These are phyloP conservation scores for Ylistrum balloti DNA, from an alignment of 1,140 invertebrate genomes.

Conservation along the genomic window DNA sequence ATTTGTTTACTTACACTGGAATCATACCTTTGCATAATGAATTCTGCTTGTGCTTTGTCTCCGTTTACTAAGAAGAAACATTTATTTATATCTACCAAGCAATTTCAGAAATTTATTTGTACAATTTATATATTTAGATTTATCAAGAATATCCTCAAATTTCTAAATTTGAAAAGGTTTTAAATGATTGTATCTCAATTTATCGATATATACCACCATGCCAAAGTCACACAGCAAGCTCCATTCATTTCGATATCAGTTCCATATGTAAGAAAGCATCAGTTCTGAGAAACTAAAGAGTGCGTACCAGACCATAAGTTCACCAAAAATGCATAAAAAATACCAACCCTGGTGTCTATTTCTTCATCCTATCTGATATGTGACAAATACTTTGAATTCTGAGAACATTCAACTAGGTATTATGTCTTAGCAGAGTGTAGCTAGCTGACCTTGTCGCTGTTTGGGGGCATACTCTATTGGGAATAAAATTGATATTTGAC, in stretches of 20 bases:
- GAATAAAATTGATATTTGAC: slow-evolving; percentile 36
- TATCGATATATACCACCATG: background rate
- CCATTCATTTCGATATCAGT: background rate
- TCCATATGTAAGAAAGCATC: background rate
- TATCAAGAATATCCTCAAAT: no score
- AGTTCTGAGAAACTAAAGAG: background rate
- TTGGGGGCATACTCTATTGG: slow-evolving; percentile 32
- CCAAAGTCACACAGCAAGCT: background rate
- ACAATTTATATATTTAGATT: no score
- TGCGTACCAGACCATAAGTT: background rate
- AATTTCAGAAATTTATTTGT: no score
- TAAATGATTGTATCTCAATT: background rate
- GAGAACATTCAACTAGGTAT: slow-evolving; percentile 16
- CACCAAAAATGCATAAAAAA: background rate
- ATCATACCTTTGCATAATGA: no score
- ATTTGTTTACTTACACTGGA: no score
- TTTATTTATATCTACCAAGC: no score
- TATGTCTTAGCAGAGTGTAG: background rate
- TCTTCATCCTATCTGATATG: background rate
- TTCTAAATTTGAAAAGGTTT: no score
- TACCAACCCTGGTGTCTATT: background rate
- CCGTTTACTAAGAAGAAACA: no score
- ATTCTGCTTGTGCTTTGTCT: no score
- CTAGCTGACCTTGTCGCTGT: slow-evolving; percentile 15
- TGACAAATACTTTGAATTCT: slow-evolving; percentile 36